Conservation (phyloP, 2,888 invertebrate genomes). For the Blastobasis adustella region DNA sequence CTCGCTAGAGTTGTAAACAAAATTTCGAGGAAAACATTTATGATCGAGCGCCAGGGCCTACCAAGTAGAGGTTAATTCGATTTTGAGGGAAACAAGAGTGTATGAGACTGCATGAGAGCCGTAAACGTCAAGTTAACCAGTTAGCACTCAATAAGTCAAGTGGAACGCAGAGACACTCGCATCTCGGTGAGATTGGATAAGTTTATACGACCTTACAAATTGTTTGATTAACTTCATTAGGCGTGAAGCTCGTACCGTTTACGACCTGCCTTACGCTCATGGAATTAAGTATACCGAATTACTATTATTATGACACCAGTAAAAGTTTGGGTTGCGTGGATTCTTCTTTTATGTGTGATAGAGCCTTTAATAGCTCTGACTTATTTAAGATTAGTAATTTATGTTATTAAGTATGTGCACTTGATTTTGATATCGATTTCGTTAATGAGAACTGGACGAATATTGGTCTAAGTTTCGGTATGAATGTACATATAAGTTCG, state of each 20-base stretch:
- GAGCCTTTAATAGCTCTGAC: not conserved
- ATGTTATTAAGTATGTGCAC: no score
- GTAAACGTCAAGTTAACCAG: not conserved
- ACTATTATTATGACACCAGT: constrained; percentile 22
- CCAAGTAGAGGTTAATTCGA: not conserved
- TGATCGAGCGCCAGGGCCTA: no score
- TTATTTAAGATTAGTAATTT: not conserved
- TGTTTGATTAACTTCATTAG: constrained; percentile 36
- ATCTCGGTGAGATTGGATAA: constrained; percentile 47
- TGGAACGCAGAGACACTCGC: constrained; percentile 20
- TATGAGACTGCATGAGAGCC: no score
- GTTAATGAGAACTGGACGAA: no score
- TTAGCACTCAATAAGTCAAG: constrained; percentile 1
- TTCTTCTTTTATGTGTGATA: not conserved
- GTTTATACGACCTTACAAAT: constrained; percentile 50
- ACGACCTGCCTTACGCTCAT: constrained; percentile 28
- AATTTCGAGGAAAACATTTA: no score
- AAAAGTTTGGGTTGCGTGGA: constrained; percentile 3
- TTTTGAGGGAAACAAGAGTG: not conserved
- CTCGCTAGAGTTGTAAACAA: no score
- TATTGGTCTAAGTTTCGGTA: no score
- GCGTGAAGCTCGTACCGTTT: constrained; percentile 20
- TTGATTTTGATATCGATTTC: no score
- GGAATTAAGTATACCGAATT: constrained; percentile 19
- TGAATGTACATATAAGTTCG: no score